Base-by-base conservation (phyloP, 2,113 vertebrate species). In the Kobus ellipsiprymnus region DNA sequence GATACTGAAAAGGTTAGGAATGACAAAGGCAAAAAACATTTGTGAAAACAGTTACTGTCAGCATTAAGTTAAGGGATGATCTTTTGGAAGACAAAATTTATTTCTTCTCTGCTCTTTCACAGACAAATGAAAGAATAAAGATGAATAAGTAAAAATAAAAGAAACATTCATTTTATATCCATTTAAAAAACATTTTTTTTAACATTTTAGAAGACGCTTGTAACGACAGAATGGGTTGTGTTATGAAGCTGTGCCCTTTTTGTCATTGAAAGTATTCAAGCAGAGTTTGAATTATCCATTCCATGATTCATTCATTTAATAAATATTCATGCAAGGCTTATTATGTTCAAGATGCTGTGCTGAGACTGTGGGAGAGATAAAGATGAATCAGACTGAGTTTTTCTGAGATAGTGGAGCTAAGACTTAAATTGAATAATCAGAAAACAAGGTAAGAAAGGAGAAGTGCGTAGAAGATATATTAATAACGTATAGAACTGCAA, bases 301-400 rank as follows among this genome's bases (percentile, higher is more conserved):
- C 77, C 50, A 57, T 91, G 93, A 96, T 71, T 97, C 78, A 89
- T 71, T 93, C 27, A 44, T 54, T 93, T 95, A 71, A 96, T 97
- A 97, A 98, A 96, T 98, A 97, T 97, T 94, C 50, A 97, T 97
- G 62, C 78, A 85, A 9, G 50, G 50, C 85, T 92, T 89, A 81
- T 83, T 93, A 83, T 87, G 48, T 55, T 74, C 44, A 94, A 62
- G 71, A 33, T 77, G 54, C 33, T 82, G 46, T 92, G 54, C 93
- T 91, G 44, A 86, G 89, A 96, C 64, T 80, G 64, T 15, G 36
- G 55, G 60, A 93, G 44, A 93, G 46, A 86, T 50, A 93, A 94
- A 97, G 93, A 86, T 57, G 55, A 78, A 93, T 78, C 46, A 83
- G 54, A 93, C 25, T 54, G 30, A 94, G 91, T 57, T 82, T 27